Percentiles rank a stretch among this genome's conserved stretches.
phyloP scores from a whole-genome alignment of 2,797 vertebrate species.

The Microctenopoma lineatum region DNA sequence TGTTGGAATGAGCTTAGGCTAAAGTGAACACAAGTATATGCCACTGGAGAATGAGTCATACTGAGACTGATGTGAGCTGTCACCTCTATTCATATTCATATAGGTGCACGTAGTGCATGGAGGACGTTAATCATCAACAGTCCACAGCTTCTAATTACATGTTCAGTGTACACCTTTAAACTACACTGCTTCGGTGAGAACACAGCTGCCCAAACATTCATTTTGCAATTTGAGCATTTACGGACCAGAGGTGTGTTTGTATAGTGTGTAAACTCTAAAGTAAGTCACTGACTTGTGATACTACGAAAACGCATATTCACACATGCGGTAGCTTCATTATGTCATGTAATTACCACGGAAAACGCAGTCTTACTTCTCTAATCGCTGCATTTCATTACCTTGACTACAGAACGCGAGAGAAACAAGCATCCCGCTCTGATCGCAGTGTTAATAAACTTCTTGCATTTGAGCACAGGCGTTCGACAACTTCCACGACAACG shows the following conservation, averaged over 20 bases:
- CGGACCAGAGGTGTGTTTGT: neutral
- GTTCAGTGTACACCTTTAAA: slow-evolving; percentile 48
- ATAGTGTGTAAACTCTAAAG: neutral
- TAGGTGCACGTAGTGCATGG: slow-evolving; percentile 52
- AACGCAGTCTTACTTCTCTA: slow-evolving; percentile 37
- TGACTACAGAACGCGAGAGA: slow-evolving; percentile 36
- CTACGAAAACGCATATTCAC: slow-evolving; percentile 4
- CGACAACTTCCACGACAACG: slow-evolving; percentile 8
- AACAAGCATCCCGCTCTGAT: slow-evolving; percentile 40
- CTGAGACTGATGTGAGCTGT: slow-evolving; percentile 51
- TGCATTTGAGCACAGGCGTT: slow-evolving; percentile 25
- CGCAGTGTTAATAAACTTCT: neutral
- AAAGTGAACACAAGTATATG: slow-evolving; percentile 39
- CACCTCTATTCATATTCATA: slow-evolving; percentile 72
- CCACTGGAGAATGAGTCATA: slow-evolving; percentile 59
- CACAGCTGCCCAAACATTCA: slow-evolving; percentile 29
- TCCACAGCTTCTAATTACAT: slow-evolving; percentile 61
- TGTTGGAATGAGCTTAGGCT: slow-evolving; percentile 26
- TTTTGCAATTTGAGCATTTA: neutral
- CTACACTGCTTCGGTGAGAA: slow-evolving; percentile 29
- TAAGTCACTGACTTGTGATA: neutral
- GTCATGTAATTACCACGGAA: slow-evolving; percentile 31
- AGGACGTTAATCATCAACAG: slow-evolving; percentile 70
- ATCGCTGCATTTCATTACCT: slow-evolving; percentile 53
- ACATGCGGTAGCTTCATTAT: slow-evolving; percentile 28